Evolutionary conservation across 92 coral and sea anemone species (phyloP).

Genomic region (Galaxea fascicularis): DNA sequence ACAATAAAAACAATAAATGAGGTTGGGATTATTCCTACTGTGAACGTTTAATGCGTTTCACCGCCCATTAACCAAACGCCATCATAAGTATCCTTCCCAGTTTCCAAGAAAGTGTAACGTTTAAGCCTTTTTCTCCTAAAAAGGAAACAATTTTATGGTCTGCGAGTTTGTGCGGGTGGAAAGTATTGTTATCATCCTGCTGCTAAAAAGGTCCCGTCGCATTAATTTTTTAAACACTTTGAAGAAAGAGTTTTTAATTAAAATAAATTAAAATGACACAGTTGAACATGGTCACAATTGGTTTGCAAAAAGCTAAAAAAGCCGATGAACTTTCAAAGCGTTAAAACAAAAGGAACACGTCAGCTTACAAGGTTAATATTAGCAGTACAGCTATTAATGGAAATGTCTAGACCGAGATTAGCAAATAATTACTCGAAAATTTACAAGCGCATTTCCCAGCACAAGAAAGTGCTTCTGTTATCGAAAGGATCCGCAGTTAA

Average conservation of each 20-base stretch:
- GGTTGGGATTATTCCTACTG: not conserved
- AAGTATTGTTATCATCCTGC: too few relatives aligned
- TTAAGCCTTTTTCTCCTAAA: not conserved
- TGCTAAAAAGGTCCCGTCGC: not conserved
- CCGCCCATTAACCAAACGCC: not conserved
- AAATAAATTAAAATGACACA: too few relatives aligned
- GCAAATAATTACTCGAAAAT: not conserved
- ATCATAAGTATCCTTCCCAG: not conserved
- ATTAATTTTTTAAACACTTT: too few relatives aligned
- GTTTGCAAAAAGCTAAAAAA: too few relatives aligned
- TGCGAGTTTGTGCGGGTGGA: too few relatives aligned
- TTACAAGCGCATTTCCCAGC: not conserved
- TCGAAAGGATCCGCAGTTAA: not conserved
- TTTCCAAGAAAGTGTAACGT: too few relatives aligned
- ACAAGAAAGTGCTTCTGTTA: not conserved
- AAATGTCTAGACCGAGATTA: conserved; percentile 49
- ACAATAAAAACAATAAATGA: conserved; percentile 23
- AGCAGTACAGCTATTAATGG: conserved; percentile 11
- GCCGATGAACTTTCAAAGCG: not conserved
- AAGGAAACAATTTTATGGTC: too few relatives aligned
- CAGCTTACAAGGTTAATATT: not conserved
- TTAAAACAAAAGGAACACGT: not conserved
- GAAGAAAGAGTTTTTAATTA: too few relatives aligned
- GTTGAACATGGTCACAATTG: not conserved
- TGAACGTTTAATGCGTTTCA: not conserved